Base-by-base conservation (phyloP, 2,113 vertebrate species). In the Channa argus region DNA sequence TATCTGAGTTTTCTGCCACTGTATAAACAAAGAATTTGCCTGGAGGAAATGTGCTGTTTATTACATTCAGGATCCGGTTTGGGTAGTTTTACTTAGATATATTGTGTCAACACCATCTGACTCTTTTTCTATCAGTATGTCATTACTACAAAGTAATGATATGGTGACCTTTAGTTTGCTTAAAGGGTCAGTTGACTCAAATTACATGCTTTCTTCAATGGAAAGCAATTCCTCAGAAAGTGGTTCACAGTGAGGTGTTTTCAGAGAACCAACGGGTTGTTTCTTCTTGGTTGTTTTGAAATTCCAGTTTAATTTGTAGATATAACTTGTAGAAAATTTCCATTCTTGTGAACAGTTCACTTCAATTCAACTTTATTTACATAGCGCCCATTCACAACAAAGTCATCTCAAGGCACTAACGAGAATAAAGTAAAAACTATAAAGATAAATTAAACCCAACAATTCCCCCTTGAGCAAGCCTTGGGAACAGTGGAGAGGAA, bases 61-160 rank as follows among this genome's bases (percentile, higher is more conserved):
- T 62, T 8, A 49, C 7, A 6, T 7, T 34, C 36, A 75, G 52
- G 51, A 77, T 71, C 69, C 62, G 61, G 72, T 83, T 59, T 67
- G 53, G 41, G 36, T 5, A 3, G 61, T 36, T 33, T n/a, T 55
- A 41, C 9, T 45, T 39, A 3, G n/a, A 5, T 68, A 34, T 74
- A 49, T 50, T 70, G 52, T 73, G 69, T 76, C 50, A 78, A 65
- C 63, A 77, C 15, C 24, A 24, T 24, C 24, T 24, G 24, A 24
- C 24, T 24, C 24, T 24, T 24, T 24, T 24, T 24, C 24, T 33
- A 1, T 36, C 33, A 39, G 24, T 38, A n/a, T 47, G 3, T 7
- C 53, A 37, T 33, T 63, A n/a, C 44, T 49, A 24, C 24, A 24
- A 24, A 24, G 24, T 24, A 24, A 24, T 24, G 24, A 24, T 24